Evolutionary conservation across 2,113 vertebrate genomes (phyloP).

Genomic region (Bungarus multicinctus): DNA sequence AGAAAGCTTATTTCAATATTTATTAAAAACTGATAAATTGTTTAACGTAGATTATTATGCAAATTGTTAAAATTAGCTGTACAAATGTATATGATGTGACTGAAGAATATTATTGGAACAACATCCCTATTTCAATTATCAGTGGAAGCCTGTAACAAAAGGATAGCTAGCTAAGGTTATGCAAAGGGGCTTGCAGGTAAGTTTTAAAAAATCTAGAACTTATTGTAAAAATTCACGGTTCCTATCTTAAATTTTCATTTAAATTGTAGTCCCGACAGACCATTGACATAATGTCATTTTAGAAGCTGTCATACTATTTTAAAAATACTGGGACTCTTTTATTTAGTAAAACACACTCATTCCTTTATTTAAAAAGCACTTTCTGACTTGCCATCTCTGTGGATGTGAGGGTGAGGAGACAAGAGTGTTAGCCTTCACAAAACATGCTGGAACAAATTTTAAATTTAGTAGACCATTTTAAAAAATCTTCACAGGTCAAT

Average conservation of each 20-base stretch:
- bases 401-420: background rate
- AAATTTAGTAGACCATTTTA: constrained; percentile 68
- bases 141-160: constrained; percentile 26
- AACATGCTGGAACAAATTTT: constrained; percentile 33
- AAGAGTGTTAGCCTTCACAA: constrained; percentile 33
- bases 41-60: rapidly evolving
- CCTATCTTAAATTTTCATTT: background rate
- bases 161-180: background rate
- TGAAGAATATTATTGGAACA: background rate
- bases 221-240: background rate
- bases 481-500: constrained; percentile 68
- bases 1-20: background rate
- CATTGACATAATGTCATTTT: background rate
- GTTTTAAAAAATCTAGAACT: background rate
- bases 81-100: background rate
- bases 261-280: constrained; percentile 13
- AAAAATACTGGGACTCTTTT: background rate
- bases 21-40: background rate
- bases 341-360: background rate
- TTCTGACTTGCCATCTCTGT: constrained; percentile 17
- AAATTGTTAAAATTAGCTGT: background rate
- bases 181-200: background rate
- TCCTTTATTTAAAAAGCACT: constrained; percentile 32
- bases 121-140: background rate
- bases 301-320: constrained; percentile 27